Conservation (phyloP, 2,113 vertebrate species). For the Anthoscopus minutus region DNA sequence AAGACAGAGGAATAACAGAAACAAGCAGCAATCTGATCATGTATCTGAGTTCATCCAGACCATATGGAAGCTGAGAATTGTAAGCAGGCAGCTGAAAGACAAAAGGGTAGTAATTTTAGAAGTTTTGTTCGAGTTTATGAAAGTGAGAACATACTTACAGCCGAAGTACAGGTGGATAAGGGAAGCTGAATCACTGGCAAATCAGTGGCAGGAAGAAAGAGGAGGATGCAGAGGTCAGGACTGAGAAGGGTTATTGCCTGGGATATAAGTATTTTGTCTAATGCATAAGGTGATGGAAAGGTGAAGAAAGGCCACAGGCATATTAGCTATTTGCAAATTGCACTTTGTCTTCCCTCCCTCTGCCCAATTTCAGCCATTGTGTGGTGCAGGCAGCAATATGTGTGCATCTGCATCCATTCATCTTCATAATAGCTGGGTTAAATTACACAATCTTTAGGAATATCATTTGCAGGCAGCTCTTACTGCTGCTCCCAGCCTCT, state of each 20-base stretch:
- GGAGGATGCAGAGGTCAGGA: neutral
- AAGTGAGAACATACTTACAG: neutral
- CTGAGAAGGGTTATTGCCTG: neutral
- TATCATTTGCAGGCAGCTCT: neutral
- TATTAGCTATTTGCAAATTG: neutral
- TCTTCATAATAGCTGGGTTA: neutral
- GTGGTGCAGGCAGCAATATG: neutral
- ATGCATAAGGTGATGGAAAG: neutral
- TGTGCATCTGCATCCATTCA: neutral
- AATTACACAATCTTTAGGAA: neutral
- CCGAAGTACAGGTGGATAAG: neutral
- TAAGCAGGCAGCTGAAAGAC: neutral
- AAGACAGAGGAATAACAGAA: neutral
- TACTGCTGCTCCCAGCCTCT: neutral
- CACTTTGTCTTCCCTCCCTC: neutral
- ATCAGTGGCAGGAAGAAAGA: neutral
- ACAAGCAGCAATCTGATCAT: accelerated
- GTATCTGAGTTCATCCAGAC: neutral
- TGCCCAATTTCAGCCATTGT: neutral
- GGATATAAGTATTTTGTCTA: neutral
- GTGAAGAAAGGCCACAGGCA: neutral
- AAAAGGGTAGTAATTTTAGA: neutral
- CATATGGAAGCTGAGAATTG: neutral
- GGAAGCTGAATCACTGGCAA: neutral
- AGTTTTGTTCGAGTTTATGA: neutral